phyloP scores from a whole-genome alignment of 2,797 vertebrate genomes.

The Lophius americanus region DNA sequence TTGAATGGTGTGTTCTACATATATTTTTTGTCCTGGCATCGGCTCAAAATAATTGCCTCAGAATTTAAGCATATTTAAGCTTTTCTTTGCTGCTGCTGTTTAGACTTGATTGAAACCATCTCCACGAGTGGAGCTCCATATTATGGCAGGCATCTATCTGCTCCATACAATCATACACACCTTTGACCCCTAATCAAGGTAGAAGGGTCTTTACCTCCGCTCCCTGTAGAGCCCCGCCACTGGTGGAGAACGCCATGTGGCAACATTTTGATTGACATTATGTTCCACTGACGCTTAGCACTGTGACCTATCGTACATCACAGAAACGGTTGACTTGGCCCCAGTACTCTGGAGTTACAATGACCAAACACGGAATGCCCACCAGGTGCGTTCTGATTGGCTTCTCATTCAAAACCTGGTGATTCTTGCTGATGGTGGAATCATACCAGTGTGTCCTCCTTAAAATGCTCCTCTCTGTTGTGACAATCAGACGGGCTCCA shows the following conservation, averaged over 20 bases:
- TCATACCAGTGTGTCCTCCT: conserved; percentile 35
- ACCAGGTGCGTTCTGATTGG: conserved; percentile 56
- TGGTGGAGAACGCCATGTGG: conserved; percentile 68
- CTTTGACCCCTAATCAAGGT: conserved; percentile 75
- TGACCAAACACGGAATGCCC: conserved; percentile 58
- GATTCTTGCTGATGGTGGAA: conserved; percentile 41
- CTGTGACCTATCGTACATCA: conserved; percentile 78
- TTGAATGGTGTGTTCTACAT: conserved; percentile 84
- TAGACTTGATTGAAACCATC: conserved; percentile 75
- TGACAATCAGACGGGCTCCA: conserved; percentile 66
- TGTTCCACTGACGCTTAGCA: conserved; percentile 74
- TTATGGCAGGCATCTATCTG: conserved; percentile 70
- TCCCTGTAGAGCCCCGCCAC: conserved; percentile 69
- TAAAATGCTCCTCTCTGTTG: conserved; percentile 43
- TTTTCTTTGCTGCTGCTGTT: conserved; percentile 80
- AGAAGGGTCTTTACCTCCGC: conserved; percentile 76
- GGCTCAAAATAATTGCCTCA: conserved; percentile 76
- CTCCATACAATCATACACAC: conserved; percentile 58
- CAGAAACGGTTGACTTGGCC: conserved; percentile 73
- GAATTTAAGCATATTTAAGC: conserved; percentile 76
- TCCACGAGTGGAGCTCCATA: conserved; percentile 63
- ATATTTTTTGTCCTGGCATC: conserved; percentile 79
- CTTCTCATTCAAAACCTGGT: conserved; percentile 44
- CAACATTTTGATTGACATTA: conserved; percentile 76
- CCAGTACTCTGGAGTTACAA: conserved; percentile 61